phyloP scores from a whole-genome alignment of 2,113 vertebrate species.

The Telmatochromis sp. region DNA sequence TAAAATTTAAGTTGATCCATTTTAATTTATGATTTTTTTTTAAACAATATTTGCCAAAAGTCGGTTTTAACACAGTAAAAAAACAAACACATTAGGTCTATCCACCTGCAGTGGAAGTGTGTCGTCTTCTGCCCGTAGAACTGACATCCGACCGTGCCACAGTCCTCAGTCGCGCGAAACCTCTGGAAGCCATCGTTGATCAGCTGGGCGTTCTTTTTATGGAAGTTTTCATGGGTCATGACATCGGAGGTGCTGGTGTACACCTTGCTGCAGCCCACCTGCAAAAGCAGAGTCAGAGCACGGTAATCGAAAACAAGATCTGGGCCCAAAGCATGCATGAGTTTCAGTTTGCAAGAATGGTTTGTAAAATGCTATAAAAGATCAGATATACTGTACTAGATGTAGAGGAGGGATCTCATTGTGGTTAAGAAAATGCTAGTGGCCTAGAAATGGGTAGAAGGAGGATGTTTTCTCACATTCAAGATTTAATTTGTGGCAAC shows the following conservation, averaged over 20 bases:
- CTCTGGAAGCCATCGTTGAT: constrained; percentile 99
- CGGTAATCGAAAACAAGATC: constrained; percentile 21
- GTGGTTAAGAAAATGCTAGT: constrained; percentile 46
- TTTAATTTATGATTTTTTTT: background rate
- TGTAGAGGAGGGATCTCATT: constrained; percentile 4
- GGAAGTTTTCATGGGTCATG: constrained; percentile 99
- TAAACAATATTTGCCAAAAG: background rate
- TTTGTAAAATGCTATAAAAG: constrained; percentile 21
- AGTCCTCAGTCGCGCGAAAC: constrained; percentile 96
- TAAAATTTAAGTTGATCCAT: background rate
- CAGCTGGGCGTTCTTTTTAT: constrained; percentile 98
- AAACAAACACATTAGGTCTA: background rate
- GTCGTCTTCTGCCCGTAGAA: constrained; percentile 99
- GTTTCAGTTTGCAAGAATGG: constrained; percentile 38
- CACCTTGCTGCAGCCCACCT: constrained; percentile 99
- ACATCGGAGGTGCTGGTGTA: constrained; percentile 98
- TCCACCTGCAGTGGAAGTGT: constrained; percentile 98
- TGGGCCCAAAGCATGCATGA: background rate
- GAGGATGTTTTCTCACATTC: constrained; percentile 32
- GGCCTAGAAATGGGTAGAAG: constrained; percentile 58
- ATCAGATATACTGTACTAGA: constrained; percentile 11
- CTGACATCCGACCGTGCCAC: constrained; percentile 90
- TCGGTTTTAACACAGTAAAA: rapidly evolving
- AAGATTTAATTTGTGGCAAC: constrained; percentile 29
- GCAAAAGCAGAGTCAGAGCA: constrained; percentile 24